Conservation (phyloP, 2,797 vertebrate genomes). For the Phoeniculus purpureus region DNA sequence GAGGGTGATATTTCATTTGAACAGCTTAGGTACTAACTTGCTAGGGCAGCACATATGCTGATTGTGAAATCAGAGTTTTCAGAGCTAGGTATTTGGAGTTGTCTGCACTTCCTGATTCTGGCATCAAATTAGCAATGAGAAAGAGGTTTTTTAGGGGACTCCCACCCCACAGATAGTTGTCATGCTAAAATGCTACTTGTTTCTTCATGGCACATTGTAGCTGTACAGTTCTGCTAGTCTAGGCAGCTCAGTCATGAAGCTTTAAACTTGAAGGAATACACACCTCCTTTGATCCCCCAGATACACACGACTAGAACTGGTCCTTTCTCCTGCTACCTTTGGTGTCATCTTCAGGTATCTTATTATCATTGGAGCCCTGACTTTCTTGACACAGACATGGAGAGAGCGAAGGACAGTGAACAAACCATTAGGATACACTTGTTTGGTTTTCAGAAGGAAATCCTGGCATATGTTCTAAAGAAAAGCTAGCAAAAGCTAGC, state of each 20-base stretch:
- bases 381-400: background rate
- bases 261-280: background rate
- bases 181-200: background rate
- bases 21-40: background rate
- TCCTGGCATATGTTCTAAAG: background rate
- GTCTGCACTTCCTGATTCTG: background rate
- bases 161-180: no score
- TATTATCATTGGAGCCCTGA: background rate
- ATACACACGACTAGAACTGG: background rate
- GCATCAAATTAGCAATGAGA: background rate
- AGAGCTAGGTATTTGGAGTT: background rate
- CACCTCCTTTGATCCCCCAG: background rate
- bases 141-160: background rate
- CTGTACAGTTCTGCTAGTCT: fast-evolving
- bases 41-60: background rate
- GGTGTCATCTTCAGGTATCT: background rate
- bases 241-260: background rate
- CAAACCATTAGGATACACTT: background rate
- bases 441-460: background rate
- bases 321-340: background rate
- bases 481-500: background rate
- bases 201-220: fast-evolving
- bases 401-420: background rate
- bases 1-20: background rate
- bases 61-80: background rate